Conservation (phyloP, 2,797 vertebrate species). For the Micropoecilia bifurca region DNA sequence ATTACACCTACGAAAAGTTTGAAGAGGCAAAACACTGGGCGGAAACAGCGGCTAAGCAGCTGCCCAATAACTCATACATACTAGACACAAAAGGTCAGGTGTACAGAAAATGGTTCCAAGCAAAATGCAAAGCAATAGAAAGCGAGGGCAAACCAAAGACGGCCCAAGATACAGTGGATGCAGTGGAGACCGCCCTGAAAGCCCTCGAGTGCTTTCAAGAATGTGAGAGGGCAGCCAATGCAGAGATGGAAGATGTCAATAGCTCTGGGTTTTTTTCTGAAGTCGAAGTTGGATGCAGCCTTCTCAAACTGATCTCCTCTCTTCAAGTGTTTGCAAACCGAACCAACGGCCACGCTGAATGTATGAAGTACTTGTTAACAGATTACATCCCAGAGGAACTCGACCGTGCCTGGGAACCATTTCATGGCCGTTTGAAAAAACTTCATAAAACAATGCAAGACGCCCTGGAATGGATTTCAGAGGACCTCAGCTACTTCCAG, state of each 20-base stretch:
- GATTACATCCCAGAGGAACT: conserved; percentile 81
- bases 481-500: conserved; percentile 88
- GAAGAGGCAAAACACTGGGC: conserved; percentile 84
- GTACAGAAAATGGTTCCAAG: conserved; percentile 83
- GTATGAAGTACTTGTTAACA: conserved; percentile 80
- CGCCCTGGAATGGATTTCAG: conserved; percentile 86
- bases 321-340: conserved; percentile 68
- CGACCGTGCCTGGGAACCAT: conserved; percentile 72
- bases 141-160: conserved; percentile 59
- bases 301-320: conserved; percentile 81
- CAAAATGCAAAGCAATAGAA: conserved; percentile 69
- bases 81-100: conserved; percentile 88
- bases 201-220: conserved; percentile 84
- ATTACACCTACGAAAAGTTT: conserved; percentile 77
- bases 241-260: conserved; percentile 77
- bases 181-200: conserved; percentile 80
- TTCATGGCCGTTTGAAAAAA: conserved; percentile 81
- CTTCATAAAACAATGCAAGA: conserved; percentile 77
- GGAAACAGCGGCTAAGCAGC: conserved; percentile 70
- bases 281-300: conserved; percentile 82
- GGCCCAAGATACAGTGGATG: conserved; percentile 57
- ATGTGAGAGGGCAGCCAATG: conserved; percentile 77
- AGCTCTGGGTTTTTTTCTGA: conserved; percentile 79
- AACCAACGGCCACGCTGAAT: conserved; percentile 64
- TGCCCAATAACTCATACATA: conserved; percentile 84